phyloP scores from a whole-genome alignment of 2,888 invertebrate species.

The Troides oblongomaculatus region DNA sequence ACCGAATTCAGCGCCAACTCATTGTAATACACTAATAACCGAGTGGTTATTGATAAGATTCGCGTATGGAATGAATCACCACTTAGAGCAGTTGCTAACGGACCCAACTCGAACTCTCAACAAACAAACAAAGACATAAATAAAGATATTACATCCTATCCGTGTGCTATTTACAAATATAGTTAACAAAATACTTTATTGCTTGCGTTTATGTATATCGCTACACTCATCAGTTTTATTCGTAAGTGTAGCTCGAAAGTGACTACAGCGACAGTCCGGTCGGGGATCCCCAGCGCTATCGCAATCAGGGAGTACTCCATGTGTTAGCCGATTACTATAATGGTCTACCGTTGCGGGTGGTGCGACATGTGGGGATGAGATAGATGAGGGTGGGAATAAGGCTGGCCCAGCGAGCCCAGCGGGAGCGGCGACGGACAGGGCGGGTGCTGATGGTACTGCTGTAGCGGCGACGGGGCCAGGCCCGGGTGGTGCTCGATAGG shows the following conservation, averaged over 20 bases:
- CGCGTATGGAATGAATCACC: not conserved
- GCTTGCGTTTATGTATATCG: conserved; percentile 57
- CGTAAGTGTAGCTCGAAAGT: conserved; percentile 65
- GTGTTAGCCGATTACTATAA: not conserved
- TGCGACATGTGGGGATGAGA: conserved; percentile 87
- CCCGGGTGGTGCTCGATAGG: conserved; percentile 84
- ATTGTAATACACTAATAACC: no score
- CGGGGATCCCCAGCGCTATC: conserved; percentile 42
- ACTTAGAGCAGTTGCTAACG: conserved; percentile 41
- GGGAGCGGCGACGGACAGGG: conserved; percentile 88
- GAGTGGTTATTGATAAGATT: no score
- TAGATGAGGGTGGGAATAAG: conserved; percentile 75
- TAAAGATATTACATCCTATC: conserved; percentile 44
- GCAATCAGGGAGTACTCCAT: conserved; percentile 21
- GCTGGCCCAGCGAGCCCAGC: conserved; percentile 74
- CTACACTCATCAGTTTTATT: conserved; percentile 53
- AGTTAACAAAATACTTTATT: conserved; percentile 63
- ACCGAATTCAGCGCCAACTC: no score
- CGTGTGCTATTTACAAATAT: conserved; percentile 67
- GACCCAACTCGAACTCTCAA: conserved; percentile 54
- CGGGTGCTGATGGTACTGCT: conserved; percentile 87
- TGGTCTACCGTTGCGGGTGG: conserved; percentile 90
- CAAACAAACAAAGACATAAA: conserved; percentile 42
- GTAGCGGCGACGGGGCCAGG: conserved; percentile 82
- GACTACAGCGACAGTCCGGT: conserved; percentile 57